These are phyloP conservation scores for Polydrusus tereticollis DNA, from an alignment of 2,888 invertebrate species.

Conservation along the genomic window DNA sequence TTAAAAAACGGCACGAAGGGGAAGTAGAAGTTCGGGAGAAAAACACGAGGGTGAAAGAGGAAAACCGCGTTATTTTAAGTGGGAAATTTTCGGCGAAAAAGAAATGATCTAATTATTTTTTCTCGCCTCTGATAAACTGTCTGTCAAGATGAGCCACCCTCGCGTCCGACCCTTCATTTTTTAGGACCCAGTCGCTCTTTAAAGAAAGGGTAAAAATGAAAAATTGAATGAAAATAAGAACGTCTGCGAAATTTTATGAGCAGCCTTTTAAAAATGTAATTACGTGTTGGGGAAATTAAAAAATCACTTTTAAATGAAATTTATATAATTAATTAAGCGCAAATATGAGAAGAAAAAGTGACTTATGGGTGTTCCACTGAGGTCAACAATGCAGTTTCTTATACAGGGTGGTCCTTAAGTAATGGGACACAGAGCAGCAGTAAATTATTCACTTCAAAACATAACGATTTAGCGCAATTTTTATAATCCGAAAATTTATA, in stretches of 20 bases:
- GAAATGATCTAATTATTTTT: slow-evolving; percentile 64
- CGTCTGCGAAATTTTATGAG: background rate
- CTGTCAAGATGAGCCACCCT: slow-evolving; percentile 61
- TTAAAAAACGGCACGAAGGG: slow-evolving; percentile 22
- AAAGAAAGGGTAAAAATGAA: slow-evolving; percentile 1
- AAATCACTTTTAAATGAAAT: no score
- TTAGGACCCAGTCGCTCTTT: slow-evolving; percentile 17
- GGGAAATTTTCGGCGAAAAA: slow-evolving; percentile 55
- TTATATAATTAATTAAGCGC: no score
- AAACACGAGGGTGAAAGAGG: slow-evolving; percentile 40
- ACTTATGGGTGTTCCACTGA: no score
- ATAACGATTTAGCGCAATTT: no score
- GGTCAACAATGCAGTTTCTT: no score
- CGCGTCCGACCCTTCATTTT: slow-evolving; percentile 48
- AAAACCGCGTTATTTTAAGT: slow-evolving; percentile 49
- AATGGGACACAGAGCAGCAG: no score
- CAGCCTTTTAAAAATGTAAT: background rate
- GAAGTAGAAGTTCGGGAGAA: slow-evolving; percentile 10
- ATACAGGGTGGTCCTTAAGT: no score
- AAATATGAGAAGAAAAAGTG: no score
- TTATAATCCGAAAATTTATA: no score
- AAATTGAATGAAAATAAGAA: background rate
- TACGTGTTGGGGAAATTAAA: no score
- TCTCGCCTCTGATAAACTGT: slow-evolving; percentile 64
- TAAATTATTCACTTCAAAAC: no score